Base-by-base conservation (phyloP, 2,113 vertebrate species). In the Taurulus bubalis region DNA sequence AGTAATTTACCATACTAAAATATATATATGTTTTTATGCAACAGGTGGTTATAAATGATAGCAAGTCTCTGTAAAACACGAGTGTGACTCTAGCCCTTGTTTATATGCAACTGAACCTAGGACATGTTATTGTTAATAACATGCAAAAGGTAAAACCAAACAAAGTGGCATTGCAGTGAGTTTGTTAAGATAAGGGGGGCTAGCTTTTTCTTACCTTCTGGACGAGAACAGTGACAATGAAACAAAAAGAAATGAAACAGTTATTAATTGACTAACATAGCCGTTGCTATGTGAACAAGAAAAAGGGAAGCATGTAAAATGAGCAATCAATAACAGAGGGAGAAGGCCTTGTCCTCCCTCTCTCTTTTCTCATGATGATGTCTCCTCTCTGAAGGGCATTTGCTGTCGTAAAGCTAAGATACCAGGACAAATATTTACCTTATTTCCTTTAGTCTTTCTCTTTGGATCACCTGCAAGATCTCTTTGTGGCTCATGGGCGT, bases 401-500 rank as follows among this genome's bases (percentile, higher is more conserved):
- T 55, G 2, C 8, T 24, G 5, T 2, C 7, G 40, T 9, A 76
- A 24, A 26, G 6, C 34, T 16, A 11, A 6, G 1, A 34, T 2
- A 12, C 14, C 34, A 20, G 26, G 6, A 8, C 49, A 47, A 20
- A 62, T 58, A 36, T 94, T 95, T 91, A 99, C 98, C 98, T 99
- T 92, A 99, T 99, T 83, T 99, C 98, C 84, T 99, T 99, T 6
- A 99, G 95, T 78, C 98, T 95, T 90, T 99, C 98, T 81, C 96
- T 96, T 94, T 99, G 98, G 94, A 99, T 99, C 53, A 99, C 98
- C 78, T 99, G 98, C 58, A 99, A 94, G 94, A 99, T 99, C 92
- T 99, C 98, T 87, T 99, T 99, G 94, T 99, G 98, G 96, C 98
- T 99, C 98, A 99, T 99, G 3, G 98, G 98, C 58, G 97, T 99